Conservation (phyloP, 2,888 invertebrate species). For the Tenodera sinensis region DNA sequence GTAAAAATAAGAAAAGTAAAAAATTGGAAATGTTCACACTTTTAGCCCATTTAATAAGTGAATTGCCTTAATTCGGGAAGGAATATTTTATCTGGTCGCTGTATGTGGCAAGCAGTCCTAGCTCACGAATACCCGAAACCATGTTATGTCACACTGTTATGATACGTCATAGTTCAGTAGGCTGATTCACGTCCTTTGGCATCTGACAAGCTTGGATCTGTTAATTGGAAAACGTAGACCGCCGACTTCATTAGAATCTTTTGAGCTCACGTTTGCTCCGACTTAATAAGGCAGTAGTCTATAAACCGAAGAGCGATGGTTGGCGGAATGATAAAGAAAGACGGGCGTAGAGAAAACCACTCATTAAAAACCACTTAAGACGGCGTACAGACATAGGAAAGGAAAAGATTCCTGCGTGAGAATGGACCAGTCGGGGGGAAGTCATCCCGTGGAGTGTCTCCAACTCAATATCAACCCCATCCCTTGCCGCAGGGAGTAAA, state of each 20-base stretch:
- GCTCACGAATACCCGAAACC: too few species aligned
- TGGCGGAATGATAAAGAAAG: background rate
- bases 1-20: too few species aligned
- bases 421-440: background rate
- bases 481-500: background rate
- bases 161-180: too few species aligned
- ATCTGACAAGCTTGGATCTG: too few species aligned
- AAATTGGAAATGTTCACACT: too few species aligned
- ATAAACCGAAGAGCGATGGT: background rate
- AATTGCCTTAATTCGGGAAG: too few species aligned
- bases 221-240: background rate
- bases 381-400: background rate
- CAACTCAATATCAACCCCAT: background rate
- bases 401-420: background rate
- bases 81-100: too few species aligned
- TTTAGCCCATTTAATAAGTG: too few species aligned
- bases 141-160: too few species aligned
- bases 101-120: too few species aligned
- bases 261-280: background rate
- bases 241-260: background rate
- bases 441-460: background rate
- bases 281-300: background rate
- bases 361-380: conserved; percentile 7
- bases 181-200: too few species aligned
- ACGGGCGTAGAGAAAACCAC: background rate